Evolutionary conservation across 2,113 vertebrate species (phyloP).

Genomic region (Gallinago media): DNA sequence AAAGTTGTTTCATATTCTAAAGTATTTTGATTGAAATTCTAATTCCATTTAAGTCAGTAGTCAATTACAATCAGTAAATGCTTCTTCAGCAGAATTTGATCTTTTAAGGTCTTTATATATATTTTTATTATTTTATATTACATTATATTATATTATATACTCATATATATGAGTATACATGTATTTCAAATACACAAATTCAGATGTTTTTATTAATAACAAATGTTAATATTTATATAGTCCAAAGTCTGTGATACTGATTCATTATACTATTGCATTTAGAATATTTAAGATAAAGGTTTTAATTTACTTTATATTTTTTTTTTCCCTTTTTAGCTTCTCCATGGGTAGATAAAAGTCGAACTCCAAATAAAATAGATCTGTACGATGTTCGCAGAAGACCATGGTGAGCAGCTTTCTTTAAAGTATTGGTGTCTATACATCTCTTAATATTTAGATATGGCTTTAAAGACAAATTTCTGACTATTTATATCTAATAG

Average conservation of each 20-base stretch:
- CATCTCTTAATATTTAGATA: neutral
- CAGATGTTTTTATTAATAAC: fast-evolving
- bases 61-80: neutral
- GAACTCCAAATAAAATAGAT: slow-evolving; percentile 94
- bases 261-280: neutral
- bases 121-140: neutral
- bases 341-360: slow-evolving; percentile 94
- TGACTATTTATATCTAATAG: neutral
- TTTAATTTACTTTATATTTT: neutral
- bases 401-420: slow-evolving; percentile 88
- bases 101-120: neutral
- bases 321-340: slow-evolving; percentile 81
- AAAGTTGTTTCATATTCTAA: neutral
- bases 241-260: neutral
- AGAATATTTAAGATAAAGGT: neutral
- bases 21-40: neutral
- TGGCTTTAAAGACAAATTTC: neutral
- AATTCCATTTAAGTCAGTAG: neutral
- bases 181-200: neutral
- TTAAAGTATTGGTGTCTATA: neutral
- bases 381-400: slow-evolving; percentile 96
- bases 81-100: neutral
- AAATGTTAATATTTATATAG: neutral
- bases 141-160: neutral
- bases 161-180: neutral